These are phyloP conservation scores for Aleiodes leptofemur DNA, from an alignment of 2,888 invertebrate genomes.

Conservation along the genomic window DNA sequence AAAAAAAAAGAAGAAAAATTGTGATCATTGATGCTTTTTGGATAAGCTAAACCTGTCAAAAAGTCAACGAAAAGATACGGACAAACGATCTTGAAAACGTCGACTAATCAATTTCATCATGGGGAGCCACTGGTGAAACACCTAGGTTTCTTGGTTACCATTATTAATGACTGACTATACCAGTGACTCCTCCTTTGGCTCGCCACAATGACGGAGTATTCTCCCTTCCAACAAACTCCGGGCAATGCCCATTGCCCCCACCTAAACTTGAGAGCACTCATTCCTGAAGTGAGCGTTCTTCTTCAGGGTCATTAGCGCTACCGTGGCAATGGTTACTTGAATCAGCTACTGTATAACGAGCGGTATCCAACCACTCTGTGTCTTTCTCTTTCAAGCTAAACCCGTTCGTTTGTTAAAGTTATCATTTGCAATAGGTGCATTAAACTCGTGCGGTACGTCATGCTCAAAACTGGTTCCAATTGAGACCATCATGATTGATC, in stretches of 20 bases:
- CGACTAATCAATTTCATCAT: constrained; percentile 58
- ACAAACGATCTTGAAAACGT: constrained; percentile 56
- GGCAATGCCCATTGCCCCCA: constrained; percentile 30
- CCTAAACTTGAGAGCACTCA: constrained; percentile 46
- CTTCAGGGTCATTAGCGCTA: constrained; percentile 56
- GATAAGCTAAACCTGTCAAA: background rate
- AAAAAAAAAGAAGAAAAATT: background rate
- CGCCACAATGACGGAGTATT: constrained; percentile 52
- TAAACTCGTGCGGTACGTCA: constrained; percentile 2
- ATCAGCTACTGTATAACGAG: constrained; percentile 68
- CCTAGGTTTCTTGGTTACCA: constrained; percentile 39
- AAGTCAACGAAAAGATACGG: background rate
- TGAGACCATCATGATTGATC: constrained; percentile 22
- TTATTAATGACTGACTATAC: constrained; percentile 57
- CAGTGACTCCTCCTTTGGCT: constrained; percentile 44
- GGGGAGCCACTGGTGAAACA: constrained; percentile 43
- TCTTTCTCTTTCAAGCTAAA: constrained; percentile 52
- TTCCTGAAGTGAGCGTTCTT: constrained; percentile 53
- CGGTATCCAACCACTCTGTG: constrained; percentile 55
- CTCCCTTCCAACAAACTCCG: background rate
- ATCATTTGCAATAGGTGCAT: constrained; percentile 30
- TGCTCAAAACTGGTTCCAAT: constrained; percentile 27
- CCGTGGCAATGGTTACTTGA: constrained; percentile 46
- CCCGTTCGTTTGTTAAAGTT: constrained; percentile 29
- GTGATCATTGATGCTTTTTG: background rate